phyloP scores from a whole-genome alignment of 1,140 invertebrate genomes.

The Globodera rostochiensis region DNA sequence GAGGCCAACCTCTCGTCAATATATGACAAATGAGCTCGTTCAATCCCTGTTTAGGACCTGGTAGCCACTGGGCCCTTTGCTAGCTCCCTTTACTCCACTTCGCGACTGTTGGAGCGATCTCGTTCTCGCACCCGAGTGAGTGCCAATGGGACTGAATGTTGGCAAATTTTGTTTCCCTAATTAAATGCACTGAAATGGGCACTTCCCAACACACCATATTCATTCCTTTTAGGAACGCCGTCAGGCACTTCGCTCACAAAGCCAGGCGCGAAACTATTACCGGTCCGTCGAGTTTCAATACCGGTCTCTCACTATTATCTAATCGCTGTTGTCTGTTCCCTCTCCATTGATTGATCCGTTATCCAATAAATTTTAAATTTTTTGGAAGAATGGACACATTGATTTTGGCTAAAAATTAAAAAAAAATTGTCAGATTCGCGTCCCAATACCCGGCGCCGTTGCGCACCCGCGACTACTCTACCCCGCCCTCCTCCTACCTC shows the following conservation, averaged over 20 bases:
- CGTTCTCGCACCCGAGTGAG: slow-evolving; percentile 59
- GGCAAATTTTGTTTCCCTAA: neutral
- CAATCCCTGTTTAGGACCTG: slow-evolving; percentile 39
- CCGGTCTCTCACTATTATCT: neutral
- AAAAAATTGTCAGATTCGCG: slow-evolving; percentile 45
- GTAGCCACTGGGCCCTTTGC: slow-evolving; percentile 59
- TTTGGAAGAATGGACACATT: too few relatives aligned
- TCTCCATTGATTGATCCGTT: too few relatives aligned
- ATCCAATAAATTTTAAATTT: too few relatives aligned
- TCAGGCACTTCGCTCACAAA: slow-evolving; percentile 57
- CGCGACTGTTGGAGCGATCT: slow-evolving; percentile 60
- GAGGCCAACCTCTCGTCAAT: too few relatives aligned
- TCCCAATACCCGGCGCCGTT: slow-evolving; percentile 58
- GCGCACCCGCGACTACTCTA: slow-evolving; percentile 61
- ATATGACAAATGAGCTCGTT: too few relatives aligned
- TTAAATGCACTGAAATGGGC: too few relatives aligned
- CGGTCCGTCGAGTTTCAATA: slow-evolving; percentile 39
- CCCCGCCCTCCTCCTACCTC: slow-evolving; percentile 54
- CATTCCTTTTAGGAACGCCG: slow-evolving; percentile 48
- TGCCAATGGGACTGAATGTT: neutral
- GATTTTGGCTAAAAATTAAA: too few relatives aligned
- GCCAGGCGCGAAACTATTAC: slow-evolving; percentile 60
- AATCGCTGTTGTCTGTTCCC: neutral
- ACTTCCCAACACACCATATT: too few relatives aligned
- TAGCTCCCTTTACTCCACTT: slow-evolving; percentile 58